Evolutionary conservation across 2,888 invertebrate species (phyloP).

Genomic region (Ditylenchus weischeri): DNA sequence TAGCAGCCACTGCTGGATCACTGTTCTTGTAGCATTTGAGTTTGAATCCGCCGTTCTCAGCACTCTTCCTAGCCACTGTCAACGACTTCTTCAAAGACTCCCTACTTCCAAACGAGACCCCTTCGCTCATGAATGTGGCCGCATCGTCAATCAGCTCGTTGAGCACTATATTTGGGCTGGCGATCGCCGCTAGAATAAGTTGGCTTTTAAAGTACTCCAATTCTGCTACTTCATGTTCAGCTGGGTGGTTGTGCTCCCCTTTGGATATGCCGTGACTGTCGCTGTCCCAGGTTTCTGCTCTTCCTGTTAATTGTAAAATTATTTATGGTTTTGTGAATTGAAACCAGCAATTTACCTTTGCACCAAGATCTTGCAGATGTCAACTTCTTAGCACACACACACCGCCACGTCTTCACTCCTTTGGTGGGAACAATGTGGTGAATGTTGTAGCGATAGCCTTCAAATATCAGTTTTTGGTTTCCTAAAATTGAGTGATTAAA

Average conservation of each 20-base stretch:
- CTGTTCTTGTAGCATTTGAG: constrained; percentile 37
- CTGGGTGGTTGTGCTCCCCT: constrained; percentile 54
- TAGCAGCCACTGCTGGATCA: constrained; percentile 12
- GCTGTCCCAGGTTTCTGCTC: constrained; percentile 55
- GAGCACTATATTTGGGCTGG: constrained; percentile 31
- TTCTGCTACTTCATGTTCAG: constrained; percentile 55
- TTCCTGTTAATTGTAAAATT: constrained; percentile 32
- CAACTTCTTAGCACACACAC: constrained; percentile 58
- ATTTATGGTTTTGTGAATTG: not conserved
- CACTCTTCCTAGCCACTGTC: constrained; percentile 47
- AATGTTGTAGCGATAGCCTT: constrained; percentile 57
- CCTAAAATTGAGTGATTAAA: constrained; percentile 29
- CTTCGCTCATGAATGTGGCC: constrained; percentile 34
- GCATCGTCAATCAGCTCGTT: constrained; percentile 44
- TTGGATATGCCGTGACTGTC: constrained; percentile 54
- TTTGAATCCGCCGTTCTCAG: constrained; percentile 54
- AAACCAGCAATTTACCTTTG: constrained; percentile 35
- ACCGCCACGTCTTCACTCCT: constrained; percentile 53
- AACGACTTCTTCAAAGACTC: constrained; percentile 54
- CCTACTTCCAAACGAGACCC: constrained; percentile 49
- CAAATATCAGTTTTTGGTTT: constrained; percentile 57
- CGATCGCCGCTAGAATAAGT: constrained; percentile 42
- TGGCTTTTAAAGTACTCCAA: constrained; percentile 56
- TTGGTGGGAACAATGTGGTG: constrained; percentile 48
- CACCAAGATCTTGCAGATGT: constrained; percentile 43